phyloP scores from a whole-genome alignment of 2,888 invertebrate genomes.

The Tenthredo scrophulariae region DNA sequence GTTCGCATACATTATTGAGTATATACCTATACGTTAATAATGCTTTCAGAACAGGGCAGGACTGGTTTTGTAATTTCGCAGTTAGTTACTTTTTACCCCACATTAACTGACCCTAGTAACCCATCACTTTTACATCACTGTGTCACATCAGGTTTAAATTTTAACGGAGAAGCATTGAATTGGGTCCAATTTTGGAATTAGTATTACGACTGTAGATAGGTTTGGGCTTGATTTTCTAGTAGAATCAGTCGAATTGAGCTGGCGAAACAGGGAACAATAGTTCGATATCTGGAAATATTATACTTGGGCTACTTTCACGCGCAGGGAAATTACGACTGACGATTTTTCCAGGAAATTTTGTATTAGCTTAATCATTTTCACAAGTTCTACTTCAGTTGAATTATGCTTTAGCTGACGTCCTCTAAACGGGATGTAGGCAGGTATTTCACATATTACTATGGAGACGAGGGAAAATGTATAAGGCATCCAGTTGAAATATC shows the following conservation, averaged over 20 bases:
- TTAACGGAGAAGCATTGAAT: neutral
- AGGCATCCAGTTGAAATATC: neutral
- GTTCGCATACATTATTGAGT: neutral
- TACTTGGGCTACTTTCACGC: neutral
- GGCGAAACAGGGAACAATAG: neutral
- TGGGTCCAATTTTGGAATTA: neutral
- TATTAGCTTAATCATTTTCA: neutral
- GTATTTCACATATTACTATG: neutral
- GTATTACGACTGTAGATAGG: neutral
- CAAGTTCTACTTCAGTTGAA: neutral
- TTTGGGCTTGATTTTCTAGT: neutral
- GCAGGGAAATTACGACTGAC: neutral
- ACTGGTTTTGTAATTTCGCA: conserved; percentile 14
- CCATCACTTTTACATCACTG: conserved; percentile 20
- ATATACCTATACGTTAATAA: neutral
- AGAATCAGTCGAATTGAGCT: neutral
- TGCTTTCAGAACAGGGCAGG: neutral
- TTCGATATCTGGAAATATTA: neutral
- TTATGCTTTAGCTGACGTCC: neutral
- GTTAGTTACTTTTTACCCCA: conserved; percentile 9
- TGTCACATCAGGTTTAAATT: neutral
- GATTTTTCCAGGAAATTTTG: neutral
- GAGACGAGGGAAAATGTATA: neutral
- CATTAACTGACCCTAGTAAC: conserved; percentile 12
- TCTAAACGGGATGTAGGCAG: neutral